Conservation (phyloP, 2,888 invertebrate genomes). For the Alsophila aescularia region DNA sequence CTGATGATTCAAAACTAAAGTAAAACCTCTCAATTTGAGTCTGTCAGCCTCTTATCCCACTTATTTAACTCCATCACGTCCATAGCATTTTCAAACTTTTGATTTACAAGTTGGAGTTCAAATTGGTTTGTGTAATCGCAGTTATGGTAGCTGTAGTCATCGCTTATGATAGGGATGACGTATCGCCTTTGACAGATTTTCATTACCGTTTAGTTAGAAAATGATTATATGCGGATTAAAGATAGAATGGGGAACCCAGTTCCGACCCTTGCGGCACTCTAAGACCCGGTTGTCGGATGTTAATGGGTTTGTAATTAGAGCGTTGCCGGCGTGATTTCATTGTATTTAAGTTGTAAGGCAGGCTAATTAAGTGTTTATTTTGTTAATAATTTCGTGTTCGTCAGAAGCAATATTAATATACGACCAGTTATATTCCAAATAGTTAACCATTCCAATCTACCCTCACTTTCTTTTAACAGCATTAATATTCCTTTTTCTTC, state of each 20-base stretch:
- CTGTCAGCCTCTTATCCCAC: constrained; percentile 27
- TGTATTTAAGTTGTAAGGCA: constrained; percentile 19
- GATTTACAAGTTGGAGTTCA: constrained; percentile 16
- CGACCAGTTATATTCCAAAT: too few species aligned
- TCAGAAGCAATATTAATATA: constrained; percentile 2
- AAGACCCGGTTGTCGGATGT: constrained; percentile 12
- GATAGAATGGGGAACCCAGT: constrained; percentile 18
- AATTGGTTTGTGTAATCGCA: constrained; percentile 24
- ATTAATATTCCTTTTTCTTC: too few species aligned
- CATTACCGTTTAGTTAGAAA: constrained; percentile 34
- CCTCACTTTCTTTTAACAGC: too few species aligned
- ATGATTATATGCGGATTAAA: constrained; percentile 23
- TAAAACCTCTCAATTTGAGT: constrained; percentile 25
- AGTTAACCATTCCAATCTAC: too few species aligned
- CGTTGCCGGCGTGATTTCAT: constrained; percentile 8
- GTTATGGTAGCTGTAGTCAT: constrained; percentile 31
- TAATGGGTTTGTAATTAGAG: constrained; percentile 17
- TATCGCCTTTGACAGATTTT: constrained; percentile 36
- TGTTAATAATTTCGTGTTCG: constrained; percentile 9
- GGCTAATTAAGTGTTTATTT: constrained; percentile 13
- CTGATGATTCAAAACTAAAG: constrained; percentile 29
- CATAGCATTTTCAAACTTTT: constrained; percentile 21
- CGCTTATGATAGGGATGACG: constrained; percentile 28
- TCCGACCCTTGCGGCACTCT: constrained; percentile 25
- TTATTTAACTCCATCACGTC: constrained; percentile 15